phyloP scores from a whole-genome alignment of 2,113 vertebrate species.

The Ceuthmochares aereus region DNA sequence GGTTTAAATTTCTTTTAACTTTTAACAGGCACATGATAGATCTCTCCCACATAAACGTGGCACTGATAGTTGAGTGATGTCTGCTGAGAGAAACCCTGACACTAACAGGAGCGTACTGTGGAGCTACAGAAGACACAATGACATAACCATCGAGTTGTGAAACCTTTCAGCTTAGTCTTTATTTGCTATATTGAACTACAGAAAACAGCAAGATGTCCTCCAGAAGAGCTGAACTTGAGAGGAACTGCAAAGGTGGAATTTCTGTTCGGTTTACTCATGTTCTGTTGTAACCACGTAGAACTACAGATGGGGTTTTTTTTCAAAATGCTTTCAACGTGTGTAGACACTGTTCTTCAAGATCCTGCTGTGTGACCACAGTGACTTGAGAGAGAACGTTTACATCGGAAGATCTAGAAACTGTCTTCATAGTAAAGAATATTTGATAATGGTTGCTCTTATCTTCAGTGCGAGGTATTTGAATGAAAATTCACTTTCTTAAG shows the following conservation, averaged over 20 bases:
- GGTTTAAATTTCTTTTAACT: constrained; percentile 24
- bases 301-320: constrained; percentile 21
- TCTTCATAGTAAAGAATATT: constrained; percentile 77
- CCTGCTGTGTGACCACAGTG: constrained; percentile 61
- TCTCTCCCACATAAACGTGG: constrained; percentile 97
- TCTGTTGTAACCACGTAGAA: constrained; percentile 63
- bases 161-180: constrained; percentile 4
- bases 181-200: constrained; percentile 20
- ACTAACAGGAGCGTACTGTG: constrained; percentile 4
- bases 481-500: constrained; percentile 42
- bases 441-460: constrained; percentile 96
- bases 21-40: constrained; percentile 96
- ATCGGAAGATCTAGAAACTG: constrained; percentile 55
- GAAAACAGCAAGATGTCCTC: neutral
- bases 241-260: constrained; percentile 47
- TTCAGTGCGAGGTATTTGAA: constrained; percentile 71
- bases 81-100: neutral
- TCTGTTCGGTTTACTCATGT: constrained; percentile 12
- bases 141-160: neutral
- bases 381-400: constrained; percentile 65
- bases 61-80: constrained; percentile 91
- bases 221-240: constrained; percentile 47
- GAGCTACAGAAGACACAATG: constrained; percentile 22
- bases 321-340: constrained; percentile 66
- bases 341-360: constrained; percentile 64